Evolutionary conservation across 2,113 vertebrate genomes (phyloP).

Genomic region (Addax nasomaculatus): DNA sequence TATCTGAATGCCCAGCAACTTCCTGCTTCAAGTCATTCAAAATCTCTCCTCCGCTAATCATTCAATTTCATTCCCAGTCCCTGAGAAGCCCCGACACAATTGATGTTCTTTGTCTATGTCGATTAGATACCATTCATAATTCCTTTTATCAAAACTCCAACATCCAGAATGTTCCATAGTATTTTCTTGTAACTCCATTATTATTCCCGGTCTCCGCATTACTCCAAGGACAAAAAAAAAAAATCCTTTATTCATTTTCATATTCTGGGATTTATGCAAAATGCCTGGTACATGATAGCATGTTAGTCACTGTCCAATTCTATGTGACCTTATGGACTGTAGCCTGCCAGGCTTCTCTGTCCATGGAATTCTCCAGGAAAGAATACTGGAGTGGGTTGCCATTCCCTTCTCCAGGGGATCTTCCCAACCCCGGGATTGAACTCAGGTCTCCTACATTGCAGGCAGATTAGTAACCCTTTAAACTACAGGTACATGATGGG

Average conservation of each 20-base stretch:
- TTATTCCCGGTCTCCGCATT: background rate
- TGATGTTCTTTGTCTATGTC: background rate
- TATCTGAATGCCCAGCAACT: background rate
- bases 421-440: background rate
- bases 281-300: background rate
- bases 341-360: background rate
- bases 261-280: background rate
- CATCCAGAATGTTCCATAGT: background rate
- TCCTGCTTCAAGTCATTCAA: background rate
- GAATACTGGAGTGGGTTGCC: background rate
- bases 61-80: background rate
- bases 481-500: background rate
- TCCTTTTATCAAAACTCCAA: background rate
- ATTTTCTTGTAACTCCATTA: background rate
- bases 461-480: background rate
- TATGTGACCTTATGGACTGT: background rate
- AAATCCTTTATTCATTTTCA: background rate
- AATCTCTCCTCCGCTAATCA: background rate
- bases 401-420: background rate
- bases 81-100: background rate
- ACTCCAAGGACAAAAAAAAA: background rate
- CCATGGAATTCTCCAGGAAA: background rate
- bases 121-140: background rate
- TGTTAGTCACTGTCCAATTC: background rate
- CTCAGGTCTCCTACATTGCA: background rate